Percentiles rank a stretch among this genome's conserved stretches.
phyloP scores from a whole-genome alignment of 2,888 invertebrate species.

The Cosmia trapezina region DNA sequence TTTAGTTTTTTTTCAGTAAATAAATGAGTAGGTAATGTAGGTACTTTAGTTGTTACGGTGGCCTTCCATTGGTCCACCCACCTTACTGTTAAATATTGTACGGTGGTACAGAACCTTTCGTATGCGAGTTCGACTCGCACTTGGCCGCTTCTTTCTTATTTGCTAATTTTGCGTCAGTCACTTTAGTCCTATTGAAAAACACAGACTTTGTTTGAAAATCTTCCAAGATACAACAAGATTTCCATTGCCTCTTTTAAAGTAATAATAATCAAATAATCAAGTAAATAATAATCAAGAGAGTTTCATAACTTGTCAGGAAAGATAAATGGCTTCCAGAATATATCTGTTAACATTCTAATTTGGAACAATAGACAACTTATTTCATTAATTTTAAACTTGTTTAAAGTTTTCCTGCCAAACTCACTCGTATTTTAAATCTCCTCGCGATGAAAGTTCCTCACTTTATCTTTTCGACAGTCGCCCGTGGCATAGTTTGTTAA shows the following conservation, averaged over 20 bases:
- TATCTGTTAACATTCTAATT: slow-evolving; percentile 50
- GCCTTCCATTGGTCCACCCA: too few species aligned
- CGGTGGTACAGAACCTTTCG: too few species aligned
- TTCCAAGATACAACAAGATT: neutral
- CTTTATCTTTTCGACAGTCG: slow-evolving; percentile 60
- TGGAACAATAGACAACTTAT: slow-evolving; percentile 51
- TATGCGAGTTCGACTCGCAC: too few species aligned
- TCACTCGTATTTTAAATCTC: slow-evolving; percentile 59
- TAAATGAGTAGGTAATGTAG: too few species aligned
- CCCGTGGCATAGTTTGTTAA: slow-evolving; percentile 46
- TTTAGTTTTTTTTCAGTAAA: too few species aligned
- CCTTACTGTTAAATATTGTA: too few species aligned
- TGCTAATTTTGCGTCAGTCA: neutral
- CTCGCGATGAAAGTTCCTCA: slow-evolving; percentile 45
- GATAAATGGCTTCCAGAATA: slow-evolving; percentile 42
- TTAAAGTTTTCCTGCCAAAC: slow-evolving; percentile 39
- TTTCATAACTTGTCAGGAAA: slow-evolving; percentile 25
- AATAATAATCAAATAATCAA: too few species aligned
- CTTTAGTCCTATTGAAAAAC: neutral
- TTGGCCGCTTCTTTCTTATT: too few species aligned
- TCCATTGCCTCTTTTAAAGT: neutral
- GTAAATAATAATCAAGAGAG: slow-evolving; percentile 14
- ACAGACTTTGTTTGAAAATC: neutral
- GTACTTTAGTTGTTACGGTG: too few species aligned
- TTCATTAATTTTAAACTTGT: slow-evolving; percentile 61